phyloP scores from a whole-genome alignment of 2,888 invertebrate species.

The Drosophila kambysellisi region DNA sequence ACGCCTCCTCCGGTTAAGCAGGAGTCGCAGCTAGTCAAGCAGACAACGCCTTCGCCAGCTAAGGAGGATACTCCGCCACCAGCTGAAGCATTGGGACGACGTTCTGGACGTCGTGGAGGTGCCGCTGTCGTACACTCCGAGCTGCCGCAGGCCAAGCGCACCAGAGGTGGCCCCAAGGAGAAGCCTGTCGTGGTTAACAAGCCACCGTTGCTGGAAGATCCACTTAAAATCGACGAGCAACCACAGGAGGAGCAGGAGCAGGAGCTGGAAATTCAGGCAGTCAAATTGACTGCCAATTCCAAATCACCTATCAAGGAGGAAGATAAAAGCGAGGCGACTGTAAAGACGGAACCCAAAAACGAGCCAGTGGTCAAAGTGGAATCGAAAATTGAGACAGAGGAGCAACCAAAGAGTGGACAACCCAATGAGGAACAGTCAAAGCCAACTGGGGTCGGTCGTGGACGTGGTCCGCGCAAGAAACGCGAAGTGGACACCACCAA shows the following conservation, averaged over 20 bases:
- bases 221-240: slow-evolving; percentile 29
- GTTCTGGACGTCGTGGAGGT: slow-evolving; percentile 80
- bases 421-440: slow-evolving; percentile 25
- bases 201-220: slow-evolving; percentile 26
- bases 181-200: slow-evolving; percentile 30
- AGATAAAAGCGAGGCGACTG: neutral
- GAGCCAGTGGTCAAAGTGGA: slow-evolving; percentile 8
- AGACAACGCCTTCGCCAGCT: slow-evolving; percentile 10
- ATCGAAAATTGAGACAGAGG: neutral
- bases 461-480: slow-evolving; percentile 76
- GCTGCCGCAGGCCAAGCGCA: slow-evolving; percentile 75
- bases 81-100: slow-evolving; percentile 53
- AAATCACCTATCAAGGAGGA: slow-evolving; percentile 33
- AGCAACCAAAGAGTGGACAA: slow-evolving; percentile 31
- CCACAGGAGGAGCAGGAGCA: slow-evolving; percentile 8
- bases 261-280: neutral
- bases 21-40: slow-evolving; percentile 13
- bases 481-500: slow-evolving; percentile 84
- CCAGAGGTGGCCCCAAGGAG: slow-evolving; percentile 65
- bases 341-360: slow-evolving; percentile 4
- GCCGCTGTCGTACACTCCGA: slow-evolving; percentile 73
- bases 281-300: slow-evolving; percentile 10
- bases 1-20: neutral
- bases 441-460: slow-evolving; percentile 52
- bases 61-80: slow-evolving; percentile 40